Conservation (phyloP, 2,797 vertebrate species). For the Gorsachius magnificus region DNA sequence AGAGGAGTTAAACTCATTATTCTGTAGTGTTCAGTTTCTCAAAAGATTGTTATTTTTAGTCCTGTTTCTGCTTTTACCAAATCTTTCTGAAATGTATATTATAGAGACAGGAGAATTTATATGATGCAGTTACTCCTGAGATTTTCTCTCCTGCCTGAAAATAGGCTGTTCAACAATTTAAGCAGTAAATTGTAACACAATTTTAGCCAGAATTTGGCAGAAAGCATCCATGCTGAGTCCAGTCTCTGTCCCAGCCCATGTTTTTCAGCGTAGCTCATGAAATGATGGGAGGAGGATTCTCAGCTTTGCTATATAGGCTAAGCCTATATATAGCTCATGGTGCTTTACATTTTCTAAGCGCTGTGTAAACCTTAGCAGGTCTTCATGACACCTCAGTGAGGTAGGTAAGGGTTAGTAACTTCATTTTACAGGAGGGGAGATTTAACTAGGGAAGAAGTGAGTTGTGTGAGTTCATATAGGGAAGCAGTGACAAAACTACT, state of each 20-base stretch:
- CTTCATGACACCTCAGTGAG: neutral
- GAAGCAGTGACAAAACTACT: neutral
- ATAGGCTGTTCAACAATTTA: neutral
- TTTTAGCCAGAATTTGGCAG: neutral
- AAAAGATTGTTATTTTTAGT: neutral
- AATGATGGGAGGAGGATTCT: neutral
- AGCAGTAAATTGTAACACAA: neutral
- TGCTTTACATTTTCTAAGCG: neutral
- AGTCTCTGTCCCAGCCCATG: neutral
- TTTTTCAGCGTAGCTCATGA: neutral
- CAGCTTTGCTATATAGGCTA: neutral
- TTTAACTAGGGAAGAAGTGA: neutral
- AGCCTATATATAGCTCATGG: neutral
- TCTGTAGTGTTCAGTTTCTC: neutral
- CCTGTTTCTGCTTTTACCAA: neutral
- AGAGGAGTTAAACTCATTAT: neutral
- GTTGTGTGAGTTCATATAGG: neutral
- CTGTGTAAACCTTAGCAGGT: neutral
- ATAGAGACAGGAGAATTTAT: neutral
- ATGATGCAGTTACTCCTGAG: neutral
- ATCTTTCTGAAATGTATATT: neutral
- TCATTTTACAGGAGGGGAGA: neutral
- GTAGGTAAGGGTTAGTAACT: neutral
- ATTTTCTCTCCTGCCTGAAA: neutral
- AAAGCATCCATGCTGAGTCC: neutral